Evolutionary conservation across 2,797 vertebrate genomes (phyloP).

Genomic region (Cossypha caffra): DNA sequence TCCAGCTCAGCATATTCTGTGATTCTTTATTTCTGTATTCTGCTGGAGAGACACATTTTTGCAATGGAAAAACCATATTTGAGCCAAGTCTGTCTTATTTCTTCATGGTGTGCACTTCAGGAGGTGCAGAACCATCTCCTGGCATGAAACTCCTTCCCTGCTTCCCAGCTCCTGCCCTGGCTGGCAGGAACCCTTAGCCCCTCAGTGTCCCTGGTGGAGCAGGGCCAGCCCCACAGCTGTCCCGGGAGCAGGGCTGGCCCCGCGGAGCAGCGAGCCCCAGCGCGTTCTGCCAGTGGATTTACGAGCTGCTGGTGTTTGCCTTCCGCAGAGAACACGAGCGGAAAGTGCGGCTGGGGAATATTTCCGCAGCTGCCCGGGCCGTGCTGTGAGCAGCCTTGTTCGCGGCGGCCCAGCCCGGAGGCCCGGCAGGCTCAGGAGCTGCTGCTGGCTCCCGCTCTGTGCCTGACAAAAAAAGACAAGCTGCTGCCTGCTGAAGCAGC

Average conservation of each 20-base stretch:
- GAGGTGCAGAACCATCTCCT: not conserved
- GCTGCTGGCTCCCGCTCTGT: not conserved
- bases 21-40: not conserved
- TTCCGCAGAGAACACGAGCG: conserved; percentile 2
- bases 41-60: not conserved
- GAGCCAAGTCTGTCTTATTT: not conserved
- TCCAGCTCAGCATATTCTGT: not conserved
- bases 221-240: not conserved
- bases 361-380: conserved; percentile 41
- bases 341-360: conserved; percentile 40
- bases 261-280: accelerated
- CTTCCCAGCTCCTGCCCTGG: not conserved
- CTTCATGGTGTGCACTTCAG: not conserved
- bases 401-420: not conserved
- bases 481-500: conserved; percentile 69
- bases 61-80: not conserved
- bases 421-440: conserved; percentile 9
- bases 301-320: conserved; percentile 37
- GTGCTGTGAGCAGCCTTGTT: conserved; percentile 52
- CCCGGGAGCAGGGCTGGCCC: not conserved
- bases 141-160: not conserved
- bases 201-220: accelerated
- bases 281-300: not conserved
- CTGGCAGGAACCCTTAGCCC: not conserved
- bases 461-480: conserved; percentile 1